These are phyloP conservation scores for Notolepis coatsorum DNA, from an alignment of 2,797 vertebrate genomes.

Conservation along the genomic window DNA sequence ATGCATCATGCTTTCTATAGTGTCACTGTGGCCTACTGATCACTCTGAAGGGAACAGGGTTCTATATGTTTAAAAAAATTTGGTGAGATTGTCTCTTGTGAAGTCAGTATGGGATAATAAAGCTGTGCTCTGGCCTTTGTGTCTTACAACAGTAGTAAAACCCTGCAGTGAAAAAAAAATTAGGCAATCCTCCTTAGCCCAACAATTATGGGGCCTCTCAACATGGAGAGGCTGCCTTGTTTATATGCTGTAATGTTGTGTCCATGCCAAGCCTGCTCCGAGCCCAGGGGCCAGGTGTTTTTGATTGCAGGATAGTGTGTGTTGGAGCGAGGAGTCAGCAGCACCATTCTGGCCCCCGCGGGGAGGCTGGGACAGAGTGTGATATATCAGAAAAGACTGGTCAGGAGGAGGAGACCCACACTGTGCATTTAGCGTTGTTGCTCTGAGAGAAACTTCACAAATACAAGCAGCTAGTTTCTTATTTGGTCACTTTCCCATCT, in stretches of 20 bases:
- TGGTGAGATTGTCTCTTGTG: constrained; percentile 60
- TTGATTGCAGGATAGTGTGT: constrained; percentile 74
- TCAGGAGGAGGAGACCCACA: constrained; percentile 63
- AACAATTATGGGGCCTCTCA: constrained; percentile 82
- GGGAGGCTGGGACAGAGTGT: constrained; percentile 52
- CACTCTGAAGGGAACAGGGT: constrained; percentile 24
- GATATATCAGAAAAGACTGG: constrained; percentile 64
- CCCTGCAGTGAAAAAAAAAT: constrained; percentile 50
- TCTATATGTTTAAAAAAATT: constrained; percentile 45
- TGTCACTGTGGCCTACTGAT: background rate
- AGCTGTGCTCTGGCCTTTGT: constrained; percentile 51
- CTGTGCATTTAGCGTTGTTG: constrained; percentile 67
- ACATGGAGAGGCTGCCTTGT: constrained; percentile 76
- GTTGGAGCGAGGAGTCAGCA: constrained; percentile 61
- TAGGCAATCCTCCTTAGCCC: constrained; percentile 73
- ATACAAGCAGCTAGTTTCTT: constrained; percentile 61
- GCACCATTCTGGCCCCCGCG: constrained; percentile 60
- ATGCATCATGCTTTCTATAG: background rate
- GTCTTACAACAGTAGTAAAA: constrained; percentile 76
- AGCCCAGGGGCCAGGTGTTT: constrained; percentile 78
- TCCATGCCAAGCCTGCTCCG: constrained; percentile 64
- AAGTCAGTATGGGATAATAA: constrained; percentile 54
- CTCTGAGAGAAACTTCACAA: constrained; percentile 60
- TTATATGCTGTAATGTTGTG: constrained; percentile 81
- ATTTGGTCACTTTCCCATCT: constrained; percentile 68